Evolutionary conservation across 1,140 invertebrate genomes (phyloP), one percentile per base, ranked within the genome.

Genomic region (Maniola jurtina): DNA sequence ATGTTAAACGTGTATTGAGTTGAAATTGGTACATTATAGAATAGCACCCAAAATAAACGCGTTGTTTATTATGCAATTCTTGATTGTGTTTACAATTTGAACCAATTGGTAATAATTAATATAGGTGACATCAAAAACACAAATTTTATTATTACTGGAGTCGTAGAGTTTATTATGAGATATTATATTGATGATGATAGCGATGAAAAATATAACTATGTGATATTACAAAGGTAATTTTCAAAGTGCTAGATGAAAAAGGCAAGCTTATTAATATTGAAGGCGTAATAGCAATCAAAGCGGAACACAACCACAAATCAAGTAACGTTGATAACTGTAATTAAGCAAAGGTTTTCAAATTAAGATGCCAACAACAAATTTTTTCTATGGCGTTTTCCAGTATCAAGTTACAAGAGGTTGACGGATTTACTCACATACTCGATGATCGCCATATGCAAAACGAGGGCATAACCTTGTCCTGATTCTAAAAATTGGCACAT

Each of bases 401-500:
- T 75, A 74, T 74, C 66, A 66, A 45, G 60, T 76, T 79, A 71
- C 74, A 68, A 65, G 62, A 16, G 35, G 33, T 25, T 7, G 66
- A 63, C 62, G 36, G 42, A 70, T 55, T 35, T 54, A 42, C 42
- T 38, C 36, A 52, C 47, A 14, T 63, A 73, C 57, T 13, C 42
- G 59, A 71, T 48, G 59, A 47, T 68, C 61, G 66, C 68, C 58
- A 68, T 66, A 56, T 68, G 68, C 65, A 73, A 80, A 89, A 82
- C 69, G 84, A 77, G 86, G 79, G 62, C 81, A 73, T 74, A 83
- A 77, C 88, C 88, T 90, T 90, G 88, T 73, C 79, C 86, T 68
- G 74, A 75, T 88, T 90, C 73, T 79, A 56, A 72, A 84, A 80
- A 88, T 88, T 88, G 83, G 88, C 86, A 88, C 84, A 88, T 86